phyloP scores from a whole-genome alignment of 2,113 vertebrate species.

The Tinamus guttatus region DNA sequence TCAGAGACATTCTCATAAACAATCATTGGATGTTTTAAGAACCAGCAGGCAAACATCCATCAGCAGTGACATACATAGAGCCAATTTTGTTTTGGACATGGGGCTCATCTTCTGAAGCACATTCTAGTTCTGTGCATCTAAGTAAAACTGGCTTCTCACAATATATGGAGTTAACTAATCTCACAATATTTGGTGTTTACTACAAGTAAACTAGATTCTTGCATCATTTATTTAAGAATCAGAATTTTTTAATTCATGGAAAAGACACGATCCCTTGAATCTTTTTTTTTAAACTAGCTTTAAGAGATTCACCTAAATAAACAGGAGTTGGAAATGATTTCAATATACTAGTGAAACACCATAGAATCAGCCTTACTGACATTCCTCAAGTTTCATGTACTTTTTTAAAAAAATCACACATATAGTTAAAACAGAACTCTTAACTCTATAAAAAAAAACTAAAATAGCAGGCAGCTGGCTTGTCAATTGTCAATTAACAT shows the following conservation, averaged over 20 bases:
- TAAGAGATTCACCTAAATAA: not conserved
- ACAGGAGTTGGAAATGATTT: not conserved
- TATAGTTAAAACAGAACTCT: not conserved
- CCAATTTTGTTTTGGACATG: not conserved
- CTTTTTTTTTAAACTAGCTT: not conserved
- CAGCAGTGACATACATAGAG: not conserved
- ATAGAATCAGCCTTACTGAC: not conserved
- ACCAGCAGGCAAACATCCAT: not conserved
- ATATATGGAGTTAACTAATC: not conserved
- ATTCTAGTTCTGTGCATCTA: not conserved
- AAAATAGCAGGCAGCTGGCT: not conserved
- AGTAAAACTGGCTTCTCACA: not conserved
- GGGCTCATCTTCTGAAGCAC: not conserved
- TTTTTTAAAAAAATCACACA: not conserved
- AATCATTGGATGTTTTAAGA: not conserved
- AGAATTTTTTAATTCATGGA: not conserved
- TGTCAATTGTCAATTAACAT: conserved; percentile 36
- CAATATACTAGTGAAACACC: not conserved
- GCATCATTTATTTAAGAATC: not conserved
- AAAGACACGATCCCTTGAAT: not conserved
- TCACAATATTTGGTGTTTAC: not conserved
- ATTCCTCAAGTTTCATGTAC: not conserved
- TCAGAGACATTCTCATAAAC: not conserved
- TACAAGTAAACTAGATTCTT: not conserved
- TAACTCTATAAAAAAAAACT: not conserved